phyloP scores from a whole-genome alignment of 2,888 invertebrate species.

The Ctenicera cuprea region DNA sequence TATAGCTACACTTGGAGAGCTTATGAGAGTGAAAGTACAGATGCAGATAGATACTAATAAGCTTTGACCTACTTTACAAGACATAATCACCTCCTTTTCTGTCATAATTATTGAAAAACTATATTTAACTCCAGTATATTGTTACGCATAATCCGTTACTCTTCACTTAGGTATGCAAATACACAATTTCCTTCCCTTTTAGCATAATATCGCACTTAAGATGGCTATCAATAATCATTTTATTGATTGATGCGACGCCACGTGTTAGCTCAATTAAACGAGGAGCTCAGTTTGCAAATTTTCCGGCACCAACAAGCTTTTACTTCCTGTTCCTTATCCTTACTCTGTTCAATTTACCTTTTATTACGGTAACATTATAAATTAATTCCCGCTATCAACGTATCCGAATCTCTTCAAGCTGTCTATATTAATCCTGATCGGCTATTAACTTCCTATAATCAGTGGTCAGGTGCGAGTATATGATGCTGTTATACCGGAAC shows the following conservation, averaged over 20 bases:
- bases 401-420: slow-evolving; percentile 39
- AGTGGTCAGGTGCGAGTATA: slow-evolving; percentile 51
- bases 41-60: too few species aligned
- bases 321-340: slow-evolving; percentile 44
- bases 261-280: slow-evolving; percentile 39
- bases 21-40: too few species aligned
- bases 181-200: not conserved
- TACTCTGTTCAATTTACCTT: slow-evolving; percentile 31
- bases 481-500: slow-evolving; percentile 41
- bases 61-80: too few species aligned
- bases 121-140: too few species aligned
- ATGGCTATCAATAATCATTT: slow-evolving; percentile 31
- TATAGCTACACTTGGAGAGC: too few species aligned
- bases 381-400: slow-evolving; percentile 34
- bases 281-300: slow-evolving; percentile 30
- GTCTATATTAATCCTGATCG: slow-evolving; percentile 45
- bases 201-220: slow-evolving; percentile 27
- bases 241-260: slow-evolving; percentile 27
- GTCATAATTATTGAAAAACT: not conserved
- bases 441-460: slow-evolving; percentile 51
- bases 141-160: too few species aligned
- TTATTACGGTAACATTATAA: slow-evolving; percentile 29
- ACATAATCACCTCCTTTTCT: too few species aligned
- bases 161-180: slow-evolving; percentile 2
- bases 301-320: slow-evolving; percentile 33